Conservation (phyloP, 2,797 vertebrate genomes). For the Crenuchus spilurus region DNA sequence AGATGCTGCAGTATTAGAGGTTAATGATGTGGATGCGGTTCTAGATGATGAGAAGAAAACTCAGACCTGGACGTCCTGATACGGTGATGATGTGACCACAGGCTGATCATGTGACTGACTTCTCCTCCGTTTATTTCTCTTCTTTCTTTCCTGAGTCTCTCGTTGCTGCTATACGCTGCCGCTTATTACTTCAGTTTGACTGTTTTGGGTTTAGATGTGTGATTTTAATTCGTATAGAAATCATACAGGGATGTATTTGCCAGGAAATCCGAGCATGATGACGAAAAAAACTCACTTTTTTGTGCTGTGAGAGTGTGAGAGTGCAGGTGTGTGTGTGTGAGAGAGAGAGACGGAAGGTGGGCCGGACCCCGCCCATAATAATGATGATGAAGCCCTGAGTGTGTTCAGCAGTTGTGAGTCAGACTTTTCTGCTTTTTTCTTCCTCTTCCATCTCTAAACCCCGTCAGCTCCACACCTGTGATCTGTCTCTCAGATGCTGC, state of each 20-base stretch:
- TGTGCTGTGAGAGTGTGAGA: slow-evolving; percentile 68
- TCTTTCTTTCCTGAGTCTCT: slow-evolving; percentile 3
- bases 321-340: slow-evolving; percentile 78
- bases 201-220: slow-evolving; percentile 1
- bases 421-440: slow-evolving; percentile 20
- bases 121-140: background rate
- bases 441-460: background rate
- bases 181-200: slow-evolving; percentile 20
- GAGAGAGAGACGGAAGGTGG: slow-evolving; percentile 62
- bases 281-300: background rate
- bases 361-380: slow-evolving; percentile 38
- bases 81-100: too few relatives aligned
- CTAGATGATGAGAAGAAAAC: too few relatives aligned
- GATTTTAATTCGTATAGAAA: slow-evolving; percentile 6
- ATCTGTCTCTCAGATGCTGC: slow-evolving; percentile 89
- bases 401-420: slow-evolving; percentile 25
- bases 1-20: too few relatives aligned
- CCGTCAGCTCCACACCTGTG: slow-evolving; percentile 70
- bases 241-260: slow-evolving; percentile 24
- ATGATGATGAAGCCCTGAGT: slow-evolving; percentile 30
- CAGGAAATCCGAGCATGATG: slow-evolving; percentile 38
- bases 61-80: too few relatives aligned
- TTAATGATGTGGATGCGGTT: too few relatives aligned
- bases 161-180: slow-evolving; percentile 25
- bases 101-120: too few relatives aligned